Evolutionary conservation across 1,140 invertebrate species (phyloP).

Genomic region (Philaenus spumarius): DNA sequence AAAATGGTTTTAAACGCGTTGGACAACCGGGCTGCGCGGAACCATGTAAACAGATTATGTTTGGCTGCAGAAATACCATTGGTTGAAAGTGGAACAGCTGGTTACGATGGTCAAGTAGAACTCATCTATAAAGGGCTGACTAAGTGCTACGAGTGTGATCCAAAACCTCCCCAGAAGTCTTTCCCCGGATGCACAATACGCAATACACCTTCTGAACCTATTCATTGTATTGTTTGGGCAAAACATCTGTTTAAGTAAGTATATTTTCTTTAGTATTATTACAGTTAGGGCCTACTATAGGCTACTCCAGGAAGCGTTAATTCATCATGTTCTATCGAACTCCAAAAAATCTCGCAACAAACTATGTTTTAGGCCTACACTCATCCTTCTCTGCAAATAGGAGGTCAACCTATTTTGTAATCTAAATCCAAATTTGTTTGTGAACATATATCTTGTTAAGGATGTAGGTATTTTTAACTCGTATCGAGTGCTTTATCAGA

Average conservation of each 20-base stretch:
- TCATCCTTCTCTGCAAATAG: too few relatives aligned
- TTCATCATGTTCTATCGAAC: too few relatives aligned
- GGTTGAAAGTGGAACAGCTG: conserved; percentile 95
- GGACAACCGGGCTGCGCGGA: conserved; percentile 93
- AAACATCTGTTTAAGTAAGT: conserved; percentile 98
- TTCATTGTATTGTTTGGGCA: conserved; percentile 99
- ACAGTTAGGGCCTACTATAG: too few relatives aligned
- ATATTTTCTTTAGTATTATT: too few relatives aligned
- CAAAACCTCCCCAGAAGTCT: conserved; percentile 84
- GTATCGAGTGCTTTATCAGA: too few relatives aligned
- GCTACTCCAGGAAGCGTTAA: too few relatives aligned
- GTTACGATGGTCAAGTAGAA: conserved; percentile 91
- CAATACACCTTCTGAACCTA: conserved; percentile 98
- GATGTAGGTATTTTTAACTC: too few relatives aligned
- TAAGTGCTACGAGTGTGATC: conserved; percentile 96
- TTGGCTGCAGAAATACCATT: conserved; percentile 88
- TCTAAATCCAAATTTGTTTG: too few relatives aligned
- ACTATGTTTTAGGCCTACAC: too few relatives aligned
- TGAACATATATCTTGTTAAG: too few relatives aligned
- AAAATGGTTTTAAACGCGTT: conserved; percentile 93
- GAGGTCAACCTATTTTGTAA: too few relatives aligned
- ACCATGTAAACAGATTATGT: conserved; percentile 99
- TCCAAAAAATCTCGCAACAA: too few relatives aligned
- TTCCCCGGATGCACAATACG: conserved; percentile 98
- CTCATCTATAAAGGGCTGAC: conserved; percentile 82